Percentiles rank a stretch among this genome's conserved stretches.
Conservation (phyloP, 2,888 invertebrate species). For the Plebejus melissa region DNA sequence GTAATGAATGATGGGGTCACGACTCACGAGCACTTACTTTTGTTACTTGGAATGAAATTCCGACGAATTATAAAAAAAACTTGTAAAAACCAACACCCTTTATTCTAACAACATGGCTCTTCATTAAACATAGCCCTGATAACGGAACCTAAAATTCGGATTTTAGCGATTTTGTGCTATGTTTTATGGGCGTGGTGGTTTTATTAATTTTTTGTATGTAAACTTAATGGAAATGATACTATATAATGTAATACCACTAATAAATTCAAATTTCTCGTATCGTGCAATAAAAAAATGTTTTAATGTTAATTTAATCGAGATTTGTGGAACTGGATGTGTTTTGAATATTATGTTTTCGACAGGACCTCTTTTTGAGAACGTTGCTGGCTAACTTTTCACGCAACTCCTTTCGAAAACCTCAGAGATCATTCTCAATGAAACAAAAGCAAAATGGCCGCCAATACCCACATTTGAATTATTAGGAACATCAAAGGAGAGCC, state of each 20-base stretch:
- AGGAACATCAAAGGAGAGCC: background rate
- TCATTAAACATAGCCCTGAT: background rate
- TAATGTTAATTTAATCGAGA: too few species aligned
- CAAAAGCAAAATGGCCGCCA: background rate
- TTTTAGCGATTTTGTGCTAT: background rate
- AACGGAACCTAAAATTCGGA: background rate
- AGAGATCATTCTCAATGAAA: background rate
- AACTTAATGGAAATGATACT: too few species aligned
- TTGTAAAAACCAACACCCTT: constrained; percentile 12
- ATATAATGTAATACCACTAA: too few species aligned
- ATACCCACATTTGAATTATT: background rate
- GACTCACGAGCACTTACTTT: background rate
- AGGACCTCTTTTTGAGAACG: too few species aligned
- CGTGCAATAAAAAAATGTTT: too few species aligned
- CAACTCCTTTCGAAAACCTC: too few species aligned
- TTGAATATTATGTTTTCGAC: too few species aligned
- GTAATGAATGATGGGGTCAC: background rate
- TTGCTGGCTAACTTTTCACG: too few species aligned
- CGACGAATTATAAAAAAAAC: constrained; percentile 10
- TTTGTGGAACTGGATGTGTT: too few species aligned
- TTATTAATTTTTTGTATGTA: too few species aligned
- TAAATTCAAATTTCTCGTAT: too few species aligned
- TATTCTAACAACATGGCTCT: background rate
- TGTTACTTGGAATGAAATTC: constrained; percentile 11
- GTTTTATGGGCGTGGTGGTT: too few species aligned